Percentiles rank a stretch among this genome's conserved stretches.
Evolutionary conservation across 2,888 invertebrate genomes (phyloP).

Genomic region (Zhuqinia jingwanae): DNA sequence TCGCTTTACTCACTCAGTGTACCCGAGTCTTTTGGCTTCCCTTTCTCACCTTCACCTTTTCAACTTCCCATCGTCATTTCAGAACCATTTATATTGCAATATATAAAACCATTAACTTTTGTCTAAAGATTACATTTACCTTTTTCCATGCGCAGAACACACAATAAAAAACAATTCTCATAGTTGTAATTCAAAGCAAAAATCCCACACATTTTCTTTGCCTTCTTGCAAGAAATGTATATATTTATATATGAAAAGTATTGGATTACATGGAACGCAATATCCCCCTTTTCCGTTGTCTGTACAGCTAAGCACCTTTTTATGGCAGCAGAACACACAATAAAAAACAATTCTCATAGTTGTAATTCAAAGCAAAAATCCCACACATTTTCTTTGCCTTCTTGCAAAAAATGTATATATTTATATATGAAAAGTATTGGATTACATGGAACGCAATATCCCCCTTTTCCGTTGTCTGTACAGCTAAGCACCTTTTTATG

Average conservation of each 20-base stretch:
- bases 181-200: conserved; percentile 26
- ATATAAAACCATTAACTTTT: conserved; percentile 50
- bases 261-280: conserved; percentile 28
- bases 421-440: conserved; percentile 33
- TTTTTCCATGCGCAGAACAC: not conserved
- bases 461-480: conserved; percentile 18
- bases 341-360: not conserved
- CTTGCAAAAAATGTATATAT: too few species aligned
- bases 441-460: conserved; percentile 29
- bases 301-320: not conserved
- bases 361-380: conserved; percentile 35
- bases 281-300: conserved; percentile 25
- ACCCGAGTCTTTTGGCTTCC: not conserved
- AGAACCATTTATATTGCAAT: conserved; percentile 38
- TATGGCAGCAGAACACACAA: conserved; percentile 2
- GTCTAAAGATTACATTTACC: conserved; percentile 52
- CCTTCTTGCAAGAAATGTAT: too few species aligned
- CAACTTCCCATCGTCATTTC: conserved; percentile 12
- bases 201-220: not conserved
- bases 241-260: too few species aligned
- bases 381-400: not conserved
- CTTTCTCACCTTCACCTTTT: conserved; percentile 15
- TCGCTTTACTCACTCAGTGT: not conserved
- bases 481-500: not conserved
- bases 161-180: conserved; percentile 8